Conservation (phyloP, 2,888 invertebrate genomes). For the Galerucella nymphaeae region DNA sequence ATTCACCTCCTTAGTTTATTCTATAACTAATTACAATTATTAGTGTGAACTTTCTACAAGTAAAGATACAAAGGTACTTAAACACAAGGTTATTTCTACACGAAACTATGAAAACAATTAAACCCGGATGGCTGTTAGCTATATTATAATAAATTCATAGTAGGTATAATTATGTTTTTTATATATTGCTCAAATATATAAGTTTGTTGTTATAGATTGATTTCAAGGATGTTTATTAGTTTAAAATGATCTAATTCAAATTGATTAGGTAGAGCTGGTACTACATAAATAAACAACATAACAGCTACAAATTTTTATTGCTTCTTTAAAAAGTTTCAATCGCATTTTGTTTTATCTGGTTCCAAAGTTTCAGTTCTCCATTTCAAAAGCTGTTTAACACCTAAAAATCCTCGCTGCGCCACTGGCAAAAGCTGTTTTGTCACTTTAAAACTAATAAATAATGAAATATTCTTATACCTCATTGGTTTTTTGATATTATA, state of each 20-base stretch:
- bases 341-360: too few relatives aligned
- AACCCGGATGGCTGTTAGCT: neutral
- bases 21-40: neutral
- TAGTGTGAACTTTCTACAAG: neutral
- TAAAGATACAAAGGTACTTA: conserved; percentile 8
- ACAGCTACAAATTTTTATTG: too few relatives aligned
- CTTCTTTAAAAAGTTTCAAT: too few relatives aligned
- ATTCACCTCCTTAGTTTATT: neutral
- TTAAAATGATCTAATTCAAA: neutral
- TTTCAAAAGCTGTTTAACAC: too few relatives aligned
- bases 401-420: too few relatives aligned
- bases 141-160: neutral
- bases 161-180: neutral
- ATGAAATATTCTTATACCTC: too few relatives aligned
- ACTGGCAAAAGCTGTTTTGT: too few relatives aligned
- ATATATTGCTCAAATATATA: too few relatives aligned
- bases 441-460: too few relatives aligned
- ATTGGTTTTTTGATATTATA: too few relatives aligned
- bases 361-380: too few relatives aligned
- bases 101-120: neutral
- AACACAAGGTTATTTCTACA: neutral
- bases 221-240: neutral
- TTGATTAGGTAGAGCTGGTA: neutral
- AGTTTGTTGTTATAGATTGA: neutral
- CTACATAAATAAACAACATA: neutral